Conservation (phyloP, 2,113 vertebrate species). For the Antechinus stuartii region DNA sequence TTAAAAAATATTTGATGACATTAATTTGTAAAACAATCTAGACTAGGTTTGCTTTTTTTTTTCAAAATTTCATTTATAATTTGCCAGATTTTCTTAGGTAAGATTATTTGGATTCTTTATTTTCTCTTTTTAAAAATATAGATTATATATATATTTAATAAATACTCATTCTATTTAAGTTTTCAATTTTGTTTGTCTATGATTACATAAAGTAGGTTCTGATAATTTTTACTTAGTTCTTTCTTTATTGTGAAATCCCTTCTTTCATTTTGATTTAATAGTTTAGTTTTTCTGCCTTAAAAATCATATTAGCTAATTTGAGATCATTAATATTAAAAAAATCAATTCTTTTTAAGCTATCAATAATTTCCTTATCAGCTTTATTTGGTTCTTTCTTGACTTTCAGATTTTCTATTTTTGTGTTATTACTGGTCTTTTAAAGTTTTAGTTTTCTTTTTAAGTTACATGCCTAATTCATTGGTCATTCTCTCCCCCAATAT, state of each 20-base stretch:
- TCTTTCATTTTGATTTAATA: neutral
- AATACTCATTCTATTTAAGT: neutral
- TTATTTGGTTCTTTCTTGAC: neutral
- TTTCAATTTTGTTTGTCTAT: neutral
- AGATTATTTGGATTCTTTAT: neutral
- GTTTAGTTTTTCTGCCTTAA: neutral
- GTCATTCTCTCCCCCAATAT: neutral
- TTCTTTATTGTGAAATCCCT: neutral
- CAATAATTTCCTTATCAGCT: neutral
- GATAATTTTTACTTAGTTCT: neutral
- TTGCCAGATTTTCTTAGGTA: neutral
- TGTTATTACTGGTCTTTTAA: neutral
- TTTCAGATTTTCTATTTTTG: neutral
- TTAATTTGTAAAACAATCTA: neutral
- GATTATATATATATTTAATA: no score
- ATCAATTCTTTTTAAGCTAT: neutral
- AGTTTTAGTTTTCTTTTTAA: neutral
- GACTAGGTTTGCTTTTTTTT: neutral
- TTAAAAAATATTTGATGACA: neutral
- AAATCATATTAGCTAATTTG: neutral
- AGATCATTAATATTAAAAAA: neutral
- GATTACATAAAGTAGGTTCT: neutral
- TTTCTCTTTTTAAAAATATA: neutral
- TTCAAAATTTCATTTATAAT: neutral
- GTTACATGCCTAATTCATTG: neutral